Evolutionary conservation across 2,113 vertebrate genomes (phyloP).

Genomic region (Girardinichthys multiradiatus): DNA sequence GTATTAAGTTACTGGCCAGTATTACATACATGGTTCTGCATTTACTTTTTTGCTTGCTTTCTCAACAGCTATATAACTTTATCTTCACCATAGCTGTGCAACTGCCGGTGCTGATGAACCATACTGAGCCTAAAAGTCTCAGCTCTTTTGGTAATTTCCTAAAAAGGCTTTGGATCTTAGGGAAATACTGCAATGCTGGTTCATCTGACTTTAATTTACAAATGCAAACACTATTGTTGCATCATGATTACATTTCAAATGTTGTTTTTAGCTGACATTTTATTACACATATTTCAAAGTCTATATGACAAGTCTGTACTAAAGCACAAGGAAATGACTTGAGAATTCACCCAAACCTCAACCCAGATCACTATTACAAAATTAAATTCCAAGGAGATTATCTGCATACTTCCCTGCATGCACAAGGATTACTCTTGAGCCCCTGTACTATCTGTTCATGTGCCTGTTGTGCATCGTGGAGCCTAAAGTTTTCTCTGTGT

Average conservation of each 20-base stretch:
- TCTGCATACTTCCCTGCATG: not conserved
- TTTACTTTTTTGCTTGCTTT: not conserved
- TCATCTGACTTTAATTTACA: not conserved
- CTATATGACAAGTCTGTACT: too few species aligned
- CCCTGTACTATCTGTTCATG: constrained; percentile 3
- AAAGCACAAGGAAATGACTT: constrained; percentile 1
- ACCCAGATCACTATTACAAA: constrained; percentile 16
- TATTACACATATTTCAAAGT: not conserved
- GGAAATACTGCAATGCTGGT: not conserved
- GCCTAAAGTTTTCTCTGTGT: not conserved
- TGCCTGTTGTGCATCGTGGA: not conserved
- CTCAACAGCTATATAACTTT: not conserved
- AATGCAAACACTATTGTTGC: not conserved
- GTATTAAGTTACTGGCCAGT: not conserved
- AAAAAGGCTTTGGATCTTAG: not conserved
- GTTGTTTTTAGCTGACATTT: not conserved
- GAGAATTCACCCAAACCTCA: constrained; percentile 8
- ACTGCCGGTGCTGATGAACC: not conserved
- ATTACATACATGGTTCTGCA: not conserved
- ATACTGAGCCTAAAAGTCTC: not conserved
- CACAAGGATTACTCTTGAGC: constrained; percentile 7
- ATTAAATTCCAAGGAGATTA: constrained; percentile 38
- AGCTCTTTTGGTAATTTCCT: not conserved
- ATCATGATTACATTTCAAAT: not conserved
- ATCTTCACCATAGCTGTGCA: not conserved